A percentile compares a stretch with the other conserved stretches of the same genome.
Evolutionary conservation across 64 coral and sea anemone species (phyloP).

Genomic region (Porites lutea): DNA sequence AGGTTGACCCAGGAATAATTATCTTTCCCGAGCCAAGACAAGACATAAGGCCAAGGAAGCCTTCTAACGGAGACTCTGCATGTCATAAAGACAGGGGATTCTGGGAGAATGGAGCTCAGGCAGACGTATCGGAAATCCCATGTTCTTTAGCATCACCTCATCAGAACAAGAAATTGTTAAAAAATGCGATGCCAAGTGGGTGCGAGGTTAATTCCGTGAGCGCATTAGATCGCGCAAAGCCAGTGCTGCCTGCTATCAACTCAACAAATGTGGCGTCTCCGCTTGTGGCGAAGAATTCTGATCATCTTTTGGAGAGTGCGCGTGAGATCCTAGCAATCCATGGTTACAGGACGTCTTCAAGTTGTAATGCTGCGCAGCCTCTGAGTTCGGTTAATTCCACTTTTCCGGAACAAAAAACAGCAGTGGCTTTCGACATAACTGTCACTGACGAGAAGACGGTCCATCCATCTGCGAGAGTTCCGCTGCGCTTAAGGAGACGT

Average conservation of each 20-base stretch:
- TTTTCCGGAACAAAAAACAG: too few species aligned
- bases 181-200: background rate
- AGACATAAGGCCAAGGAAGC: background rate
- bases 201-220: background rate
- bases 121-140: background rate
- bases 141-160: background rate
- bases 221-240: background rate
- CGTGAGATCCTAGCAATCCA: background rate
- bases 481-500: background rate
- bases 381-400: background rate
- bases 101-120: background rate
- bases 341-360: background rate
- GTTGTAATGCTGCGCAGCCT: background rate
- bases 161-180: background rate
- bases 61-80: background rate
- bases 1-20: background rate
- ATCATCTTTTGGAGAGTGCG: background rate
- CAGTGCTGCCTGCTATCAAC: background rate
- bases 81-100: background rate
- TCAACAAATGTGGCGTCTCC: background rate
- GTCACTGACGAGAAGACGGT: background rate
- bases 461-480: slow-evolving; percentile 7
- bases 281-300: background rate
- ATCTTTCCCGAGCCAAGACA: background rate
- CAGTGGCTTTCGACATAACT: slow-evolving; percentile 21